Percentiles rank a stretch among this genome's conserved stretches.
Evolutionary conservation across 2,888 invertebrate species (phyloP).

Genomic region (Pachycephus smyrnensis): DNA sequence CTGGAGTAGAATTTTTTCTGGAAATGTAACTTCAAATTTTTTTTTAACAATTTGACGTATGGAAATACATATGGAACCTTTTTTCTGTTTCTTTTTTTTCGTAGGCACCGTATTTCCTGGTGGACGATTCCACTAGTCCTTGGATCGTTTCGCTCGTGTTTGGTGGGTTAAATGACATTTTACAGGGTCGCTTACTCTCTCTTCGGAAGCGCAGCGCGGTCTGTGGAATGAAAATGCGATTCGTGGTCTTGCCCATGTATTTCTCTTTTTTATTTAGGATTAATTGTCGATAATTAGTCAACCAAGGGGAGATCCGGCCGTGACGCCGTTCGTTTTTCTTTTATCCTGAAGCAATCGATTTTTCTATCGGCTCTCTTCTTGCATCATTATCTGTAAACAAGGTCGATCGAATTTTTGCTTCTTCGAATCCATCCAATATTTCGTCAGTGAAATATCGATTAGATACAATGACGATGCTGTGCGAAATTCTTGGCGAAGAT

Average conservation of each 20-base stretch:
- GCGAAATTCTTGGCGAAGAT: neutral
- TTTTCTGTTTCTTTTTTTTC: neutral
- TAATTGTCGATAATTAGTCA: slow-evolving; percentile 9
- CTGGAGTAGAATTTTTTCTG: neutral
- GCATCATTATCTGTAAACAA: neutral
- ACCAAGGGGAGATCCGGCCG: neutral
- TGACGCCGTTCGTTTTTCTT: neutral
- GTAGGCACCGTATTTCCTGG: neutral
- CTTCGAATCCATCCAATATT: neutral
- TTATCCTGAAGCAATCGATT: neutral
- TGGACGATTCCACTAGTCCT: slow-evolving; percentile 49
- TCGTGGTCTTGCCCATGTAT: neutral
- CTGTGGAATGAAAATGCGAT: slow-evolving; percentile 3
- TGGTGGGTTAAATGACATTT: slow-evolving; percentile 45
- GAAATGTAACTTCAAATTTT: neutral
- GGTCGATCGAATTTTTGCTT: neutral
- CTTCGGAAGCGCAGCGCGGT: neutral
- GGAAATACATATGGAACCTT: neutral
- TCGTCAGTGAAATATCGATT: neutral
- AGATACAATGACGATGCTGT: neutral
- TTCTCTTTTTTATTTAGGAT: neutral
- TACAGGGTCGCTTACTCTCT: slow-evolving; percentile 38
- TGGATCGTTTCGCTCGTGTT: slow-evolving; percentile 30
- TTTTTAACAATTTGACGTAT: neutral
- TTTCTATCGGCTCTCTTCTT: neutral